These are phyloP conservation scores for Bolinopsis microptera DNA, from an alignment of 37 sponge, comb jelly and placozoan genomes.

Conservation along the genomic window DNA sequence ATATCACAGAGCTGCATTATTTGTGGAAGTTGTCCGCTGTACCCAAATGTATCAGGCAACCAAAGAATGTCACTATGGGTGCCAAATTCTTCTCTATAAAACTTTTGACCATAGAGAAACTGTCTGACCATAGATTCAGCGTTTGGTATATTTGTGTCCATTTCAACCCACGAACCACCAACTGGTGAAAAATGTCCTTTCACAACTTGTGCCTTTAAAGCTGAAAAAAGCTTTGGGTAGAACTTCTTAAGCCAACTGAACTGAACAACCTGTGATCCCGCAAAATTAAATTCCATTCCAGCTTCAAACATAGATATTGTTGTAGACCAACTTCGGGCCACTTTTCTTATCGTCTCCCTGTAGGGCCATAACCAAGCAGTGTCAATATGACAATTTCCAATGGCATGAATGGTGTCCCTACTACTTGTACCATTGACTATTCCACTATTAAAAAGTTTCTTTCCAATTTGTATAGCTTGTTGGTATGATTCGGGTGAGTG, in stretches of 20 bases:
- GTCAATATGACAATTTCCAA: slow-evolving; percentile 83
- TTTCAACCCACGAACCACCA: slow-evolving; percentile 83
- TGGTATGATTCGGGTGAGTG: slow-evolving; percentile 24
- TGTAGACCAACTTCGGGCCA: slow-evolving; percentile 79
- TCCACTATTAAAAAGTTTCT: background rate
- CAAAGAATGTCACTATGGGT: slow-evolving; percentile 71
- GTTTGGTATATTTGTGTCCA: slow-evolving; percentile 82
- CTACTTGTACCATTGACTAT: background rate
- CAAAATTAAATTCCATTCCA: slow-evolving; percentile 69
- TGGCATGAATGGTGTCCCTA: slow-evolving; percentile 71
- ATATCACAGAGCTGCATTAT: slow-evolving; percentile 71
- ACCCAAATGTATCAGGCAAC: slow-evolving; percentile 86
- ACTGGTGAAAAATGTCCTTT: slow-evolving; percentile 72
- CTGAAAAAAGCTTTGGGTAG: slow-evolving; percentile 72
- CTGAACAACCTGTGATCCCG: slow-evolving; percentile 79
- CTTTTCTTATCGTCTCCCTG: slow-evolving; percentile 76
- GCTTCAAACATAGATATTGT: slow-evolving; percentile 71
- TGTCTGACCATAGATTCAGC: slow-evolving; percentile 78
- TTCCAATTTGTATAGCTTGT: background rate
- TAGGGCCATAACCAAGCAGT: slow-evolving; percentile 85
- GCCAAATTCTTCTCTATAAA: slow-evolving; percentile 77
- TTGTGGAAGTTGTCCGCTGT: slow-evolving; percentile 81
- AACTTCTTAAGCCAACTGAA: slow-evolving; percentile 75
- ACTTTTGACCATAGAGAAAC: slow-evolving; percentile 77
- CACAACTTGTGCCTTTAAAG: slow-evolving; percentile 61